Base-by-base conservation (phyloP, 2,888 invertebrate species). In the Drosophila prostipennis region DNA sequence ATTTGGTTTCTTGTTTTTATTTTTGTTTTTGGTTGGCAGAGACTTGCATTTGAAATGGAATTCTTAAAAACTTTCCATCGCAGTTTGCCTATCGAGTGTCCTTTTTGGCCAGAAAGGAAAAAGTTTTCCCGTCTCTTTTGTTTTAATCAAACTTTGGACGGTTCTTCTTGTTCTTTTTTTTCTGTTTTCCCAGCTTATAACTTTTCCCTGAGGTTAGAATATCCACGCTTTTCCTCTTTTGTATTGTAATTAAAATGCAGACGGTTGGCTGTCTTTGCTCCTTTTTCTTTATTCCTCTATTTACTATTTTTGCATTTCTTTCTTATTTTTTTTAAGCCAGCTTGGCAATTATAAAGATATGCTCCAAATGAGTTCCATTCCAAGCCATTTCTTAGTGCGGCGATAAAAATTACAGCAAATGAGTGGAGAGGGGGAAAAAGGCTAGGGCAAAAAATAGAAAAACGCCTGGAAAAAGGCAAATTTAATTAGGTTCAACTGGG, bases 221-320 rank as follows among this genome's bases (percentile, higher is more conserved):
- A 80, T 78, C 64, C 67, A 61, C 67, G 65, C 53, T 57, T 68
- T 72, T 52, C 43, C 65, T 55, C 57, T 63, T 45, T 68, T 67
- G 65, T 72, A 59, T 64, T 82, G 82, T 89, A 87, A 87, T 87
- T 87, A 87, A 89, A 87, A 87, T 89, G 83, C 87, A 87, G 87
- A 89, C 81, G 71, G 75, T 51, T 56, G 48, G 75, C 53, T 56
- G 48, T 40, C 48, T 46, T 53, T 52, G 29, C 49, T 40, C 23
- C 57, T 58, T 40, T 40, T 51, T 29, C 54, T 68, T 76, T 75
- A 61, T 54, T 65, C 54, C 56, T 70, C 51, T 29, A 54, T 6
- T 48, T 16, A 45, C 36, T 39, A 49, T 43, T 72, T 49, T 43
- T 26, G 45, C 45, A 46, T 14, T n/a, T 34, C 34, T 34, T 11